Evolutionary conservation across 2,888 invertebrate species (phyloP), one percentile per base, ranked within the genome.

Genomic region (Drosophila melanosoma): DNA sequence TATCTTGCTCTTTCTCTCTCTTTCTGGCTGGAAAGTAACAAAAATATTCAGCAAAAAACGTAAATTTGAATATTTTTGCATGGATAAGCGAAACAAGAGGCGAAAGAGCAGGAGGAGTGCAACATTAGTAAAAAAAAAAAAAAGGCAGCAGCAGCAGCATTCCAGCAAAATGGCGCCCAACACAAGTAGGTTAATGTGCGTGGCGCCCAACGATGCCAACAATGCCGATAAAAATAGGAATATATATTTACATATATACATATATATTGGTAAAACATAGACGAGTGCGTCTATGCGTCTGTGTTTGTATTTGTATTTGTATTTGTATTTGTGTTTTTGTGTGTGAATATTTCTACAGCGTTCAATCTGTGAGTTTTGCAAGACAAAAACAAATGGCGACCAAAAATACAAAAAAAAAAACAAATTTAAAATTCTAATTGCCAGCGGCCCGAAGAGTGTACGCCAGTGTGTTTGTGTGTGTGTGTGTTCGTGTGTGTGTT

Each of bases 391-490:
- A 78, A 77, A 79, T 79, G 77, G 74, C 79, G 62, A 74, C 71
- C 83, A 68, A 66, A 57, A 36, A 40, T 60, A 68, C 29, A 70
- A 38, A 32, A 40, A 65, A 52, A 29, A 60, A 53, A 17, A 38
- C 63, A 70, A 87, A 89, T 87, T 87, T 87, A 79, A 87, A 87
- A 87, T 87, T 87, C 87, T 89, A 87, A 87, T 87, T 87, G 86
- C 76, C 76, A 69, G 61, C 62, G 60, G 38, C 42, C 54, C 4
- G 29, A 6, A 57, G 80, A 63, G 79, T 66, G 70, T 62, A 63
- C 62, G 62, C 72, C 67, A 59, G 58, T 48, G 51, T 38, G 64
- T 33, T 3, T 38, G 78, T 65, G 69, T 61, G 63, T 64, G 68
- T 61, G 57, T 40, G 57, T 60, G 54, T 56, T 29, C 63, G 58